Evolutionary conservation across 2,797 vertebrate genomes (phyloP), one percentile per base, ranked within the genome.

Genomic region (Onychomys leucogaster): DNA sequence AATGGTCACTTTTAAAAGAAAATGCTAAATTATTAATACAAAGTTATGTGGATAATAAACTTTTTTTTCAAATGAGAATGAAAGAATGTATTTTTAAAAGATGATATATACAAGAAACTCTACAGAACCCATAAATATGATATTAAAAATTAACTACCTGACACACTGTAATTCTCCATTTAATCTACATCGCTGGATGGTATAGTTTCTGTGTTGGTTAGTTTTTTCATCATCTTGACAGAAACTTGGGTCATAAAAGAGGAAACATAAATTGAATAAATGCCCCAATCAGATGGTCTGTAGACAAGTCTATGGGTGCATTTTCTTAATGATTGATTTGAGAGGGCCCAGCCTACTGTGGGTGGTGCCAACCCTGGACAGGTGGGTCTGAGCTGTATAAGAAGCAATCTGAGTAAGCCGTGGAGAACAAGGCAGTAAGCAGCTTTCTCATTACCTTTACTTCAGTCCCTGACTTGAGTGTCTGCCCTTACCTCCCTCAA

Each of bases 21-120:
- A 85, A 77, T 19, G 9, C 6, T 52, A 84, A 94, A 61, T 59
- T 82, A 63, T 52, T 67, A 91, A 77, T 63, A 49, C 9, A 88
- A 71, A 85, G 13, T 91, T 93, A 3, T 73, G 23, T 67, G 5
- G 2, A 41, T 93, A 10, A 55, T 29, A 71, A 90, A n/a, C n/a
- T n/a, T n/a, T n/a, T n/a, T n/a, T n/a, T 49, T 34, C 69, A 83
- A 75, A 83, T 89, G 11, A 94, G 34, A 77, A 91, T 83, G 81
- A 73, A 73, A 49, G 17, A 55, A 59, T 63, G 49, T 7, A 78
- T 67, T 88, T 96, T 12, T 19, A 84, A 96, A 97, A 82, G 14
- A 29, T 81, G 85, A 75, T 32, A 82, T 80, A 90, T 67, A 52
- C 10, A 94, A 71, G 73, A 94, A 77, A 84, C 2, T 67, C 63